These are phyloP conservation scores for Tragelaphus oryx DNA, from an alignment of 2,797 vertebrate species.

Conservation along the genomic window DNA sequence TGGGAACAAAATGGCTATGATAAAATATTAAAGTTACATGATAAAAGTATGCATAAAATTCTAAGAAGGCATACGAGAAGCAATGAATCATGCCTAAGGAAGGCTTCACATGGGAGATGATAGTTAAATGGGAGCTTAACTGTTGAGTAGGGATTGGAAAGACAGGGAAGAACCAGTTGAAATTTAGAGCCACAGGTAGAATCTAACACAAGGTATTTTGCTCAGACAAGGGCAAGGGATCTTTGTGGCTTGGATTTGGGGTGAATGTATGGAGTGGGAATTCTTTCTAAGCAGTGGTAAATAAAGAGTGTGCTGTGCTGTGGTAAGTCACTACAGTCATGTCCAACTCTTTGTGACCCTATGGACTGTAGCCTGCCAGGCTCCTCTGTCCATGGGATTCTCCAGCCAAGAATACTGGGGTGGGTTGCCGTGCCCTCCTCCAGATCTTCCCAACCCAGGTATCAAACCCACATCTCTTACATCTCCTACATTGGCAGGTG, in stretches of 20 bases:
- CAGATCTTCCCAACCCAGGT: neutral
- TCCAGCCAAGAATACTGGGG: neutral
- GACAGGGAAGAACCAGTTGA: neutral
- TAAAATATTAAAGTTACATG: conserved; percentile 14
- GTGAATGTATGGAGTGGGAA: neutral
- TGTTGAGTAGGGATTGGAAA: neutral
- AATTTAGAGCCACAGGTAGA: neutral
- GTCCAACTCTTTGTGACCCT: neutral
- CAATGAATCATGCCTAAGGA: neutral
- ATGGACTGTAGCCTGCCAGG: neutral
- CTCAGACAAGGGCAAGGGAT: neutral
- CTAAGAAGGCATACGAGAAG: neutral
- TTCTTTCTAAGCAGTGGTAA: neutral
- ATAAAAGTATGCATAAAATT: neutral
- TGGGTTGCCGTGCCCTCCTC: neutral
- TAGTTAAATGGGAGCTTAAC: conserved; percentile 17
- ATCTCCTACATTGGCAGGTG: neutral
- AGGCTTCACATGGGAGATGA: neutral
- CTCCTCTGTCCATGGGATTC: neutral
- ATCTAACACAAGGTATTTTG: neutral
- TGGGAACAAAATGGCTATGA: neutral
- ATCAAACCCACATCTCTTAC: neutral
- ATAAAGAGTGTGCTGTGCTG: neutral
- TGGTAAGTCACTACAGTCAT: neutral
- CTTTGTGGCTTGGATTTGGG: neutral